Percentiles rank a stretch among this genome's conserved stretches.
Conservation (phyloP, 2,113 vertebrate genomes). For the Jaculus jaculus region DNA sequence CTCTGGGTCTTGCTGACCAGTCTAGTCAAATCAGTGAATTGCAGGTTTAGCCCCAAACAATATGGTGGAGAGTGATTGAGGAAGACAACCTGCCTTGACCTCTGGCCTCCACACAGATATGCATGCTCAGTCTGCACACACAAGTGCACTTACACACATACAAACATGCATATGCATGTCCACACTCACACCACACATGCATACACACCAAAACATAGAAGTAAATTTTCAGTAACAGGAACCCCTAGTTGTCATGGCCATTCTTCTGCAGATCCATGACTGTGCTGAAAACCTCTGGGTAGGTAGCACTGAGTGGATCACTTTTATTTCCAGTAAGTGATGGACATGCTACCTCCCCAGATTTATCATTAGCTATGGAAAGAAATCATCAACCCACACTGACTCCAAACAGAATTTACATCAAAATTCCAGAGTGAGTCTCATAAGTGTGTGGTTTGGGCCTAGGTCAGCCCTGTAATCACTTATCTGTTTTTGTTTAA, state of each 20-base stretch:
- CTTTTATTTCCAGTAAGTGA: not conserved
- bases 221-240: not conserved
- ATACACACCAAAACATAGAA: too few relatives aligned
- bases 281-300: accelerated
- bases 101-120: too few relatives aligned
- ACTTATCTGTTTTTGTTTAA: not conserved
- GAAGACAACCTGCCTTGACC: too few relatives aligned
- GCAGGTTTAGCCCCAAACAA: too few relatives aligned
- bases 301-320: not conserved
- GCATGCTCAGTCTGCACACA: too few relatives aligned
- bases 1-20: too few relatives aligned
- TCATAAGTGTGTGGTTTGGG: constrained; percentile 12
- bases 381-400: not conserved
- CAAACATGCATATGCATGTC: too few relatives aligned
- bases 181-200: too few relatives aligned
- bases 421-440: not conserved
- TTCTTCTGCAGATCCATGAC: not conserved
- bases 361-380: not conserved
- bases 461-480: not conserved
- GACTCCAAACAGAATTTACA: constrained; percentile 30
- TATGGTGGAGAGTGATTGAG: too few relatives aligned
- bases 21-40: too few relatives aligned
- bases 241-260: not conserved
- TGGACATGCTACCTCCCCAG: not conserved
- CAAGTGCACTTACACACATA: too few relatives aligned